phyloP scores from a whole-genome alignment of 2,113 vertebrate genomes.

The Carollia perspicillata region DNA sequence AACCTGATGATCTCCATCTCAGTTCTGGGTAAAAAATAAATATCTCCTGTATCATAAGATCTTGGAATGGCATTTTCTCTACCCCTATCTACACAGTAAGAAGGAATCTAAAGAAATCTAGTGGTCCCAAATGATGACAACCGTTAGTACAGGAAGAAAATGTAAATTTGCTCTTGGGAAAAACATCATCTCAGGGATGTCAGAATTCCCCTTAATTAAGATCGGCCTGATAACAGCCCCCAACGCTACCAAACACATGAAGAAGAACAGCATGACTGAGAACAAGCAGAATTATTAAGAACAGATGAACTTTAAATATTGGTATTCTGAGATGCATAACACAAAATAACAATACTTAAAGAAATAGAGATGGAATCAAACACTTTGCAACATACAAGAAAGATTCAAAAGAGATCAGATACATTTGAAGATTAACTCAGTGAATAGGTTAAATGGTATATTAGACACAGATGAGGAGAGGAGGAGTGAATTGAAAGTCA shows the following conservation, averaged over 20 bases:
- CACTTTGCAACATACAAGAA: not conserved
- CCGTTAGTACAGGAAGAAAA: not conserved
- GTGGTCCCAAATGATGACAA: not conserved
- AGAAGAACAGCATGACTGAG: not conserved
- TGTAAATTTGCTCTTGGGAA: not conserved
- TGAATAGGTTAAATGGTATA: not conserved
- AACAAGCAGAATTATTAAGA: not conserved
- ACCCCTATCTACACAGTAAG: not conserved
- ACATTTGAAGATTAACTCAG: not conserved
- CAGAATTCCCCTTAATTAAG: not conserved
- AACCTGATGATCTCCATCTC: not conserved
- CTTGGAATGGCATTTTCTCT: not conserved
- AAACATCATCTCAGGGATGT: not conserved
- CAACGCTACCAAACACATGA: not conserved
- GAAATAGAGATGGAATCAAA: not conserved
- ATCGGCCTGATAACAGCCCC: not conserved
- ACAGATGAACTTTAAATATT: not conserved
- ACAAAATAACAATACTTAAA: not conserved
- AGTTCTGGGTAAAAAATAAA: not conserved
- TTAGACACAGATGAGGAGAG: not conserved
- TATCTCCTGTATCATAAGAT: not conserved
- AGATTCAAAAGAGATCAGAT: not conserved
- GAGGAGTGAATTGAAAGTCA: not conserved
- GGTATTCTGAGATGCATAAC: not conserved
- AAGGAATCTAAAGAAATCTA: not conserved